Evolutionary conservation across 2,888 invertebrate species (phyloP).

Genomic region (Brachypterus glaber): DNA sequence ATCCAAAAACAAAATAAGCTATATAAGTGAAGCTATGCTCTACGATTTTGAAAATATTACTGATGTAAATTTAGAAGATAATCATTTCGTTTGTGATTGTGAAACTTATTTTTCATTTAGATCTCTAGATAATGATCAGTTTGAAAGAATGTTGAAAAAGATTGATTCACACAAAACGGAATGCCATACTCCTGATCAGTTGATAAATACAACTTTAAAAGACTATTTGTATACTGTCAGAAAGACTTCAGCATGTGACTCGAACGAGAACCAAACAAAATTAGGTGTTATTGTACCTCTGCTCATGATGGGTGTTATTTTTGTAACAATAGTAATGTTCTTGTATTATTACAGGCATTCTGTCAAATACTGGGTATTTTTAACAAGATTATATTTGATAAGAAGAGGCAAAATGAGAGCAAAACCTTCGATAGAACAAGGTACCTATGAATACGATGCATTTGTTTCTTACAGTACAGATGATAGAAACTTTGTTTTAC

Average conservation of each 20-base stretch:
- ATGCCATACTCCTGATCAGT: constrained; percentile 25
- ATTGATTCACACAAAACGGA: constrained; percentile 13
- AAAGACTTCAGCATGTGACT: constrained; percentile 17
- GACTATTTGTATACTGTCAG: constrained; percentile 21
- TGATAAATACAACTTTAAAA: constrained; percentile 22
- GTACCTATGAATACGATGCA: constrained; percentile 46
- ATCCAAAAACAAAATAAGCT: constrained; percentile 48
- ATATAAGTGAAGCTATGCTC: constrained; percentile 48
- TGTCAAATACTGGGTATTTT: constrained; percentile 47
- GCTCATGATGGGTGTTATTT: constrained; percentile 35
- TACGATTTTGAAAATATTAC: constrained; percentile 45
- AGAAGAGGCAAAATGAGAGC: constrained; percentile 33
- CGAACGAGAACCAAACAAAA: constrained; percentile 5
- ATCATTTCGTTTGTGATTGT: constrained; percentile 50
- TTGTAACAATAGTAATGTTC: constrained; percentile 40
- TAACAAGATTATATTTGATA: constrained; percentile 46
- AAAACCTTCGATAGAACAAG: constrained; percentile 28
- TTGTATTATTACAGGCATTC: constrained; percentile 41
- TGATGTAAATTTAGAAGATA: constrained; percentile 43
- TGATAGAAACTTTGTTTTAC: constrained; percentile 51
- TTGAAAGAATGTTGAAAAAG: constrained; percentile 8
- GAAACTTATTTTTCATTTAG: constrained; percentile 13
- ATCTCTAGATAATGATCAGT: constrained; percentile 1
- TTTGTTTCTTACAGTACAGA: constrained; percentile 54
- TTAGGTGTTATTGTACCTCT: constrained; percentile 18